A percentile compares a stretch with the other conserved stretches of the same genome.
Evolutionary conservation across 2,113 vertebrate genomes (phyloP).

Genomic region (Trichechus manatus): DNA sequence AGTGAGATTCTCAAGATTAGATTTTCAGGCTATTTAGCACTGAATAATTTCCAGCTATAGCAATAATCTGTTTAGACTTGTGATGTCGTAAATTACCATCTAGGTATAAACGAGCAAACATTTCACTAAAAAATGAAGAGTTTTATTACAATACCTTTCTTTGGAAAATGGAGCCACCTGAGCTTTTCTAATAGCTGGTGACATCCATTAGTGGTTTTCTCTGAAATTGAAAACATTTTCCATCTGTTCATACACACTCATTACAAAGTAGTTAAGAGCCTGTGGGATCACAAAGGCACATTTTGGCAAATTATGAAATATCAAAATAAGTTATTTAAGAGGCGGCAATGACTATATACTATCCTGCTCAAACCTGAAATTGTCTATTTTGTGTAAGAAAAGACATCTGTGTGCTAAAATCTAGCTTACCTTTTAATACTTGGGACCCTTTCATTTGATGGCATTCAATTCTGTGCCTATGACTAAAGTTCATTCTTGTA

Average conservation of each 20-base stretch:
- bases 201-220: constrained; percentile 88
- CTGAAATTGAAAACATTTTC: constrained; percentile 90
- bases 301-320: constrained; percentile 89
- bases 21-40: constrained; percentile 83
- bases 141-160: constrained; percentile 86
- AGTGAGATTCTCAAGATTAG: constrained; percentile 72
- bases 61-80: constrained; percentile 82
- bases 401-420: constrained; percentile 70
- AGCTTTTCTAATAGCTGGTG: constrained; percentile 89
- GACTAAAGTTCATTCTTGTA: constrained; percentile 19
- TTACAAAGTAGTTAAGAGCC: constrained; percentile 89
- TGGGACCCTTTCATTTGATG: constrained; percentile 47
- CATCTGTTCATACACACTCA: constrained; percentile 88
- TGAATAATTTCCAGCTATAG: constrained; percentile 82
- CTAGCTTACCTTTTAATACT: constrained; percentile 65
- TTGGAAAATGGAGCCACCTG: constrained; percentile 85
- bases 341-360: constrained; percentile 84
- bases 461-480: not conserved
- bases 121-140: constrained; percentile 88
- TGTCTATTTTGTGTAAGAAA: constrained; percentile 74
- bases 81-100: constrained; percentile 82
- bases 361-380: constrained; percentile 77
- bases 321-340: constrained; percentile 89
- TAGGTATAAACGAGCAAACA: constrained; percentile 88
- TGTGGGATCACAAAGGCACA: constrained; percentile 85